Evolutionary conservation across 2,888 invertebrate species (phyloP).

Genomic region (Polyploca ridens): DNA sequence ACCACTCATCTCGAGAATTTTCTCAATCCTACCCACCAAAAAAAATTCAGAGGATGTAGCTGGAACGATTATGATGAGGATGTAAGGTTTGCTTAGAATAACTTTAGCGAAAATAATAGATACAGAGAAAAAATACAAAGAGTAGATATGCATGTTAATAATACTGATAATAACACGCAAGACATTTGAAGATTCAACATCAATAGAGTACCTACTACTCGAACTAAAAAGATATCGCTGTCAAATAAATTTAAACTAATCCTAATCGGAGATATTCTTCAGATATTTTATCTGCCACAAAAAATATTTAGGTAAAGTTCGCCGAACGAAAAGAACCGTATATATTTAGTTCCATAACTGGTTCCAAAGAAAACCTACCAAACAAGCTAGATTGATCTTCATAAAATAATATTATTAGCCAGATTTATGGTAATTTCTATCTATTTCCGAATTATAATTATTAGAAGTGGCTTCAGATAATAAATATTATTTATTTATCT

Average conservation of each 20-base stretch:
- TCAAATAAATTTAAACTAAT: constrained; percentile 29
- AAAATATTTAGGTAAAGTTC: not conserved
- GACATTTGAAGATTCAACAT: constrained; percentile 13
- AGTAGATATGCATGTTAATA: not conserved
- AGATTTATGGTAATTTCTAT: too few relatives aligned
- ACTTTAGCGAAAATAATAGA: too few relatives aligned
- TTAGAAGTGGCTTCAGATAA: too few relatives aligned
- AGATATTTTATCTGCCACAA: not conserved
- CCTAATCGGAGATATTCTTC: constrained; percentile 19
- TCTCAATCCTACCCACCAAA: too few relatives aligned
- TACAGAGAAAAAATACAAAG: too few relatives aligned
- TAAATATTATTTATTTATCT: too few relatives aligned
- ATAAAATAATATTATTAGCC: not conserved
- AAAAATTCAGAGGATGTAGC: too few relatives aligned
- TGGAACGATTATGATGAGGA: too few relatives aligned
- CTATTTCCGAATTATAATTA: too few relatives aligned
- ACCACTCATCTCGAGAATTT: too few relatives aligned
- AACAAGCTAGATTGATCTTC: not conserved
- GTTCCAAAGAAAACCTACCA: constrained; percentile 8
- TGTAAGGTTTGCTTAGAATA: too few relatives aligned
- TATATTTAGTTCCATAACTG: not conserved
- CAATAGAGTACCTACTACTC: constrained; percentile 3
- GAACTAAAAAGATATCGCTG: constrained; percentile 21
- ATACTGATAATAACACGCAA: not conserved
- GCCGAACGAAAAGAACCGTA: not conserved